Conservation (phyloP, 2,888 invertebrate species). For the Drosophila lacicola region DNA sequence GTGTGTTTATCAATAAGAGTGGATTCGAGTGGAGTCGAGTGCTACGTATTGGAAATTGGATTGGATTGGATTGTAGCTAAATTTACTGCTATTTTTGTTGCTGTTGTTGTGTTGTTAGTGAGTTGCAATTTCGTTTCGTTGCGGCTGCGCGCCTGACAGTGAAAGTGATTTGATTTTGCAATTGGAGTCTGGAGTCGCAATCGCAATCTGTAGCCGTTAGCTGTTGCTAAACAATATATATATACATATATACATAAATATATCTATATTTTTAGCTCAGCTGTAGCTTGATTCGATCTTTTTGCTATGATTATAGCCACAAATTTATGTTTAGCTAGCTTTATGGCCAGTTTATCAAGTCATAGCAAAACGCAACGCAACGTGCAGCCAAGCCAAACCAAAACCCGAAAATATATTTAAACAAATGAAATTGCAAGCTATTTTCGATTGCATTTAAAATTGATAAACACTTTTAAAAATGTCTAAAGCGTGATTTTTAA, state of each 20-base stretch:
- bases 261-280: slow-evolving; percentile 38
- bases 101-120: slow-evolving; percentile 32
- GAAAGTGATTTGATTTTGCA: slow-evolving; percentile 83
- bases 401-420: slow-evolving; percentile 29
- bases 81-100: slow-evolving; percentile 27
- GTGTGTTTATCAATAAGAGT: slow-evolving; percentile 35
- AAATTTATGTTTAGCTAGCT: slow-evolving; percentile 35
- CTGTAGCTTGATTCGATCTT: slow-evolving; percentile 41
- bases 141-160: slow-evolving; percentile 71
- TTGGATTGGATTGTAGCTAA: slow-evolving; percentile 28
- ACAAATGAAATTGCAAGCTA: slow-evolving; percentile 48
- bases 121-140: slow-evolving; percentile 59
- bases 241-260: no score
- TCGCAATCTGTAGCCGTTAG: slow-evolving; percentile 40
- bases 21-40: slow-evolving; percentile 51
- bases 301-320: slow-evolving; percentile 40
- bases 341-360: slow-evolving; percentile 41
- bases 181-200: slow-evolving; percentile 64
- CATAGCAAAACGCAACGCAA: slow-evolving; percentile 32
- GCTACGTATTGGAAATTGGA: slow-evolving; percentile 44
- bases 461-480: neutral
- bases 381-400: slow-evolving; percentile 45
- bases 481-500: slow-evolving; percentile 29
- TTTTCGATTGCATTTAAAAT: slow-evolving; percentile 21
- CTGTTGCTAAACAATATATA: slow-evolving; percentile 53